A percentile compares a stretch with the other conserved stretches of the same genome.
Evolutionary conservation across 2,113 vertebrate species (phyloP).

Genomic region (Polypterus bichir): DNA sequence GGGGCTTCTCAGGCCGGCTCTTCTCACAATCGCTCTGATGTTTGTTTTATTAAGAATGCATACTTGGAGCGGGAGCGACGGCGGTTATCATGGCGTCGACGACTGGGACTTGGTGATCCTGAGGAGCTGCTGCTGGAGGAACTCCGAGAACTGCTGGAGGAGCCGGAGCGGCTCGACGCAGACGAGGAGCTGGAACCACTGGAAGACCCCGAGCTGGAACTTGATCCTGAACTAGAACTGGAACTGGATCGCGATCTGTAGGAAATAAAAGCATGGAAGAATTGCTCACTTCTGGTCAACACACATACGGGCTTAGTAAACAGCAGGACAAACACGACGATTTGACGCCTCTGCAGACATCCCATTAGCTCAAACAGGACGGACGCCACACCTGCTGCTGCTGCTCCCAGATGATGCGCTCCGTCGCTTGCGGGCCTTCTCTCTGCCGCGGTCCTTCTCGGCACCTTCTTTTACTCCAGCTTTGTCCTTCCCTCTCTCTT

Average conservation of each 20-base stretch:
- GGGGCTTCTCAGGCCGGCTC: neutral
- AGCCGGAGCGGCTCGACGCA: conserved; percentile 82
- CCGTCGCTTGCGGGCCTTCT: conserved; percentile 78
- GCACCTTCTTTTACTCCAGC: conserved; percentile 60
- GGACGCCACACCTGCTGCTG: conserved; percentile 57
- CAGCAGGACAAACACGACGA: too few species aligned
- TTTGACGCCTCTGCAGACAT: too few species aligned
- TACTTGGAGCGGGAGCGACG: conserved; percentile 84
- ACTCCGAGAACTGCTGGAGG: conserved; percentile 81
- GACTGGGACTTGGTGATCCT: conserved; percentile 76
- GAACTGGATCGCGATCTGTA: conserved; percentile 71
- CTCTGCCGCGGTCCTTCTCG: conserved; percentile 82
- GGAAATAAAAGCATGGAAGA: neutral
- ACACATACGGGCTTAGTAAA: too few species aligned
- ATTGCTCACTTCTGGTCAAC: too few species aligned
- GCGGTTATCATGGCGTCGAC: conserved; percentile 81
- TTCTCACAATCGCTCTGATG: neutral
- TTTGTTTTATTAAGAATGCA: conserved; percentile 15
- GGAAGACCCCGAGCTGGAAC: conserved; percentile 88
- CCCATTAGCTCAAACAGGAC: too few species aligned
- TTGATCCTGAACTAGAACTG: conserved; percentile 84
- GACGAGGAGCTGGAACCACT: conserved; percentile 92
- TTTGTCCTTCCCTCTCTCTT: conserved; percentile 89
- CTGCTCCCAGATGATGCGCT: conserved; percentile 87
- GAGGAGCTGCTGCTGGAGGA: conserved; percentile 93